A percentile compares a stretch with the other conserved stretches of the same genome.
Evolutionary conservation across 64 coral and sea anemone species (phyloP).

Genomic region (Montipora efflorescens): DNA sequence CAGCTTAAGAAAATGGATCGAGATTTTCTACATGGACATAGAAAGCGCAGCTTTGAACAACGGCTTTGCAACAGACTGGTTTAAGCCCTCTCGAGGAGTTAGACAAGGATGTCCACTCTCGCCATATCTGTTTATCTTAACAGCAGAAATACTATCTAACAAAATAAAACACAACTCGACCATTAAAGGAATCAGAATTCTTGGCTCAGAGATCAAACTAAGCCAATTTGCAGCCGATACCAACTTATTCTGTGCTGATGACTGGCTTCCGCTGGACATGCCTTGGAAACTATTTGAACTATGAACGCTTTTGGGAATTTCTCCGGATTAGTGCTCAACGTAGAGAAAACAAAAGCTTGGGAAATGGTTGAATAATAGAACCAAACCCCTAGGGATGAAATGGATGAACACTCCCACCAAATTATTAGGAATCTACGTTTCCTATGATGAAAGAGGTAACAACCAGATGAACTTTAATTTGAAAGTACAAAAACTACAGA

Average conservation of each 20-base stretch:
- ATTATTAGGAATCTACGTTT: neutral
- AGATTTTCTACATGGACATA: slow-evolving; percentile 4
- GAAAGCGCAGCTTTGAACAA: too few relatives aligned
- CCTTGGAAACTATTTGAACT: too few relatives aligned
- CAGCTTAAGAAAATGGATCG: neutral
- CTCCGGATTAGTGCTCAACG: too few relatives aligned
- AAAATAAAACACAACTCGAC: neutral
- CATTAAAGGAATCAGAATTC: neutral
- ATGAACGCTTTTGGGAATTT: too few relatives aligned
- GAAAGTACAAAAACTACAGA: neutral
- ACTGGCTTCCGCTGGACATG: too few relatives aligned
- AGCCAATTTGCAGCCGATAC: too few relatives aligned
- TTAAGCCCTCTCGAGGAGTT: neutral
- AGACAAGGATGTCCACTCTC: slow-evolving; percentile 31
- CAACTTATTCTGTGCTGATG: too few relatives aligned
- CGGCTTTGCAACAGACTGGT: neutral
- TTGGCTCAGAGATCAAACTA: too few relatives aligned
- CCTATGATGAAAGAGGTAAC: neutral
- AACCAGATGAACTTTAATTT: neutral
- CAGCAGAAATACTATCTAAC: neutral
- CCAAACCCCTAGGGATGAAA: neutral
- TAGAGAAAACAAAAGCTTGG: neutral
- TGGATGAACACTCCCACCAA: neutral
- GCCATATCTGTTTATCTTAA: neutral
- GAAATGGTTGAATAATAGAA: neutral